Base-by-base conservation (phyloP, 2,888 invertebrate genomes). In the Rugalucina vietnamica region DNA sequence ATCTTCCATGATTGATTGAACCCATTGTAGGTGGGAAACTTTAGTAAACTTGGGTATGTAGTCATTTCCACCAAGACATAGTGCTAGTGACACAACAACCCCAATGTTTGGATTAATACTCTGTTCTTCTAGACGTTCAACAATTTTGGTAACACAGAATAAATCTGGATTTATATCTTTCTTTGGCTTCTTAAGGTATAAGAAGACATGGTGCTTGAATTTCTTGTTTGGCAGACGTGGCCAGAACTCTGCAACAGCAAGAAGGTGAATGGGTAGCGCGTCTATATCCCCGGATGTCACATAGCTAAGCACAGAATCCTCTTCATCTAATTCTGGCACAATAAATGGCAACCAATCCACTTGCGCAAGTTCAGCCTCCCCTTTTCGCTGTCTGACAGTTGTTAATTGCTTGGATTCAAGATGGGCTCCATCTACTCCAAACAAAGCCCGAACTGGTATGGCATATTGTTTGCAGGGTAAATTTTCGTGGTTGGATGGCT, bases 211-310 rank as follows among this genome's bases (percentile, higher is more conserved):
- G 18, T 76, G 73, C 69, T 73, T 73, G 29, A 85, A 82, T 34
- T 60, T 37, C 8, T 57, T 75, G 70, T 80, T 49, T 29, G 54
- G 49, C 2, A 79, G n/a, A 39, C 85, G 50, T 39, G 70, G 79
- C 85, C 82, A 85, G 39, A 43, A 79, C 0, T 77, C 18, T 10
- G 82, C 70, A 0, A 82, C 4, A 34, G 79, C 78, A 72, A 86
- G 78, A 29, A 86, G 10, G 21, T 83, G 86, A 21, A 81, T 72
- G 1, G 76, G 49, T 21, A 86, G 39, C n/a, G 79, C 81, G 43
- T 86, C 82, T 29, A 86, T 81, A 49, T 86, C 82, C 2, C 78
- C 80, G 36, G 82, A 86, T 37, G 85, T 85, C 21, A 82, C 81
- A 18, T 79, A 34, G 24, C 70, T 50, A 18, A 82, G 36, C 29